These are phyloP conservation scores for Penaeus chinensis DNA, from an alignment of 1,140 invertebrate species.

Conservation along the genomic window DNA sequence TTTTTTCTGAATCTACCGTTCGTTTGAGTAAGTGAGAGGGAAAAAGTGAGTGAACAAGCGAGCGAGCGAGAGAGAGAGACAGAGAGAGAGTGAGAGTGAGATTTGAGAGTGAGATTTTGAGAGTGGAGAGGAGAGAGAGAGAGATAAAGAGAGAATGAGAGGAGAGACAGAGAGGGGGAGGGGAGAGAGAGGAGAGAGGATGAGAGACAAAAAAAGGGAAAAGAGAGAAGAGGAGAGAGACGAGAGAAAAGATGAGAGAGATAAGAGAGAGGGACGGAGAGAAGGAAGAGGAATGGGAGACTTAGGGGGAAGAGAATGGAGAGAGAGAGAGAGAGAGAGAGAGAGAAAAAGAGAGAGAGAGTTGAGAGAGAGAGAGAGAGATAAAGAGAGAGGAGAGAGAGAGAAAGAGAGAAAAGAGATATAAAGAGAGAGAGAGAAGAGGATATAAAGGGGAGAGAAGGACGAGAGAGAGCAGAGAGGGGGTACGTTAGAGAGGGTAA, in stretches of 20 bases:
- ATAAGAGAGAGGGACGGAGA: background rate
- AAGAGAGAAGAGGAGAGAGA: slow-evolving; percentile 6
- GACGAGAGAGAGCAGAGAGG: no score
- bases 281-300: background rate
- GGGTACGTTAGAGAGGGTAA: no score
- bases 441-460: no score
- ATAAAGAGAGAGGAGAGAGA: no score
- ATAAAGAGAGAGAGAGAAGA: no score
- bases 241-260: background rate
- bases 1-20: no score
- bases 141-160: background rate
- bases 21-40: background rate
- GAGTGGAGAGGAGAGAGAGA: no score
- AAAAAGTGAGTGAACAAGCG: slow-evolving; percentile 16
- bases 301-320: background rate
- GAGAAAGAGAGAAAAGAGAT: no score
- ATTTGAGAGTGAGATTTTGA: no score
- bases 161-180: background rate
- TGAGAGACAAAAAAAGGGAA: slow-evolving; percentile 17
- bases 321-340: no score
- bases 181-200: background rate
- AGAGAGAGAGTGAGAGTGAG: no score
- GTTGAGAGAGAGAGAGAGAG: no score
- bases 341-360: background rate
- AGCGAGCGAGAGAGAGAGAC: slow-evolving; percentile 8